phyloP scores from a whole-genome alignment of 2,113 vertebrate species.

The Chelonoidis abingdonii region DNA sequence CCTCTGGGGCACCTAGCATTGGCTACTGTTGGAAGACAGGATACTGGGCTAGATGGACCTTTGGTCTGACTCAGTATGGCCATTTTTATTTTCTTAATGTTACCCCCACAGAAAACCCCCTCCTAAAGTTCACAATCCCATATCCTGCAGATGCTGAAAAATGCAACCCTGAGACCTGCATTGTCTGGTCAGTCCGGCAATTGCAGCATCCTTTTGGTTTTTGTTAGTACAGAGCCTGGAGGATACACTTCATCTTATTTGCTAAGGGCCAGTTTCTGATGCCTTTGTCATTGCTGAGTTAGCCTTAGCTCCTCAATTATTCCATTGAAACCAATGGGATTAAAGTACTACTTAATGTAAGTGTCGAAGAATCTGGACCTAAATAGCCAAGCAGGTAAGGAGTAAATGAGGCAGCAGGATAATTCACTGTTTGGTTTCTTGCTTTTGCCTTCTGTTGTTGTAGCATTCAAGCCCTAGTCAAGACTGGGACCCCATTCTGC shows the following conservation, averaged over 20 bases:
- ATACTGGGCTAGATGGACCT: too few relatives aligned
- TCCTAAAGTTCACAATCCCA: too few relatives aligned
- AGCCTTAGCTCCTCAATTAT: neutral
- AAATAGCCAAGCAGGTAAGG: neutral
- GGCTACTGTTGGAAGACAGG: too few relatives aligned
- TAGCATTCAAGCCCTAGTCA: neutral
- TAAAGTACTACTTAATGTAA: neutral
- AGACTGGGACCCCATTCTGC: accelerated
- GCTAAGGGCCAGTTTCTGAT: neutral
- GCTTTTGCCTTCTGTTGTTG: neutral
- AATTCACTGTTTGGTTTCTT: neutral
- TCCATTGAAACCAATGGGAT: neutral
- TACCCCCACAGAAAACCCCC: neutral
- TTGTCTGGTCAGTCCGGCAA: neutral
- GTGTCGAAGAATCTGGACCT: neutral
- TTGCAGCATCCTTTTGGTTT: neutral
- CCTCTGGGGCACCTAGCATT: too few relatives aligned
- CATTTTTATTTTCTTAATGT: neutral
- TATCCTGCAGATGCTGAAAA: too few relatives aligned
- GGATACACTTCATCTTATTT: neutral
- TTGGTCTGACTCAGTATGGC: too few relatives aligned
- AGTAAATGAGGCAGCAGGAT: neutral
- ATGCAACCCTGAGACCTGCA: too few relatives aligned
- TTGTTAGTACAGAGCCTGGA: neutral
- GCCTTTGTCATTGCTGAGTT: neutral